Conservation (phyloP, 2,888 invertebrate genomes). For the Drosophila koepferae region DNA sequence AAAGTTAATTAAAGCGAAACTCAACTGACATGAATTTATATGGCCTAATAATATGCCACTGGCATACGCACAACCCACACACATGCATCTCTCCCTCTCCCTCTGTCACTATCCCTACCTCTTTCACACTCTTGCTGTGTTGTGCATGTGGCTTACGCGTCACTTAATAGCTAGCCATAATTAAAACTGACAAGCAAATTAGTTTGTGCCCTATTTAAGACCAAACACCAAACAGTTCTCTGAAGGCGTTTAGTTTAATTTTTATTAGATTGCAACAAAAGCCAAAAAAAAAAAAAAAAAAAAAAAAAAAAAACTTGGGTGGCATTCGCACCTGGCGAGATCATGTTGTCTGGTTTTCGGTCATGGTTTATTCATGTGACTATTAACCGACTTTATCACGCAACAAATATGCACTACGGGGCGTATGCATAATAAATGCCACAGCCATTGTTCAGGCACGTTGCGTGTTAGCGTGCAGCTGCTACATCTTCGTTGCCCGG, state of each 20-base stretch:
- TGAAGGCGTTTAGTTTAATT: constrained; percentile 57
- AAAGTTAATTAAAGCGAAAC: constrained; percentile 80
- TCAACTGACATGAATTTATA: constrained; percentile 79
- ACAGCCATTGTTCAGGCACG: constrained; percentile 54
- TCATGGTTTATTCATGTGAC: constrained; percentile 76
- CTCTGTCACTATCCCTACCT: background rate
- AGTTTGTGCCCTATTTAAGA: constrained; percentile 58
- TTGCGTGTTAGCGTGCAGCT: constrained; percentile 15
- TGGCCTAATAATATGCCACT: constrained; percentile 77
- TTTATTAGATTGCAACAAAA: constrained; percentile 41
- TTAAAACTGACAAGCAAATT: constrained; percentile 80
- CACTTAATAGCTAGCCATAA: constrained; percentile 68
- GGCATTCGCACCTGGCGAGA: constrained; percentile 52
- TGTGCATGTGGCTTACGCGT: constrained; percentile 52
- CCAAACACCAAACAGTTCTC: constrained; percentile 6
- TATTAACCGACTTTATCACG: constrained; percentile 80
- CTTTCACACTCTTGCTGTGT: background rate
- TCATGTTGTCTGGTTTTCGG: constrained; percentile 15
- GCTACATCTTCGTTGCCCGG: constrained; percentile 3
- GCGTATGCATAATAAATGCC: constrained; percentile 79
- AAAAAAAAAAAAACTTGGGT: constrained; percentile 23
- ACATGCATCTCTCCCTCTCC: background rate
- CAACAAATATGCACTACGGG: constrained; percentile 80
- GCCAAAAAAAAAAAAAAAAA: background rate
- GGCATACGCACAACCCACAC: constrained; percentile 29